These are phyloP conservation scores for Clarias platycephalus DNA, from an alignment of 2,797 vertebrate species.

Conservation along the genomic window DNA sequence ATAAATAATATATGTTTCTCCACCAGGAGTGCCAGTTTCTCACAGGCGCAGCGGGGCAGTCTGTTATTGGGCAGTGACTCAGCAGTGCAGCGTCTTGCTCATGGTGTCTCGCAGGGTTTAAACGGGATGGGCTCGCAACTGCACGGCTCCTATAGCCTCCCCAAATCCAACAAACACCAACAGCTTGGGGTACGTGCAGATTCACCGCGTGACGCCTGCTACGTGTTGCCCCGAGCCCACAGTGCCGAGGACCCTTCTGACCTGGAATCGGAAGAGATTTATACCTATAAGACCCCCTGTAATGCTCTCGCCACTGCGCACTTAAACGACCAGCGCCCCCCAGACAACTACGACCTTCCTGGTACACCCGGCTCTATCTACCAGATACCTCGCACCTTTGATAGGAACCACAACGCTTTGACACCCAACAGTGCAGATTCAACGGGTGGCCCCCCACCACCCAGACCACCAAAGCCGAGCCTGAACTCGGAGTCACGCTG, in stretches of 20 bases:
- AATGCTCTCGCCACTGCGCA: conserved; percentile 81
- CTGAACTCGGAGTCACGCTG: conserved; percentile 83
- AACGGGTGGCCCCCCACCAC: conserved; percentile 79
- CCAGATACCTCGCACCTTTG: conserved; percentile 92
- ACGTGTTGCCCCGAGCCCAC: conserved; percentile 84
- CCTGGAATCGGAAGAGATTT: conserved; percentile 85
- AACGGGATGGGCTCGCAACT: conserved; percentile 87
- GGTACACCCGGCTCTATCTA: conserved; percentile 86
- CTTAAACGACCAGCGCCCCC: conserved; percentile 67
- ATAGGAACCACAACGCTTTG: conserved; percentile 95
- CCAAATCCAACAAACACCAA: conserved; percentile 86
- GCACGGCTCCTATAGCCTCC: conserved; percentile 93
- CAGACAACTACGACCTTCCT: conserved; percentile 88
- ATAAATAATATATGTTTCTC: conserved; percentile 21
- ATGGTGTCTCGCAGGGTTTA: conserved; percentile 87
- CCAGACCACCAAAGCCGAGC: conserved; percentile 89
- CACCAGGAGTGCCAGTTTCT: conserved; percentile 94
- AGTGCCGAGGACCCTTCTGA: conserved; percentile 80
- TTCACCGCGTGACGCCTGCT: conserved; percentile 80
- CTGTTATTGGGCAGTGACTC: conserved; percentile 87
- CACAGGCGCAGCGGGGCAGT: conserved; percentile 85
- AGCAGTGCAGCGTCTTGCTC: conserved; percentile 86
- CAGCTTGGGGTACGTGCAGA: conserved; percentile 65
- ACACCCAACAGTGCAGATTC: conserved; percentile 76
- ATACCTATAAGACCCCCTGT: conserved; percentile 92